Evolutionary conservation across 2,113 vertebrate species (phyloP), one percentile per base, ranked within the genome.

Genomic region (Oxyruncus cristatus): DNA sequence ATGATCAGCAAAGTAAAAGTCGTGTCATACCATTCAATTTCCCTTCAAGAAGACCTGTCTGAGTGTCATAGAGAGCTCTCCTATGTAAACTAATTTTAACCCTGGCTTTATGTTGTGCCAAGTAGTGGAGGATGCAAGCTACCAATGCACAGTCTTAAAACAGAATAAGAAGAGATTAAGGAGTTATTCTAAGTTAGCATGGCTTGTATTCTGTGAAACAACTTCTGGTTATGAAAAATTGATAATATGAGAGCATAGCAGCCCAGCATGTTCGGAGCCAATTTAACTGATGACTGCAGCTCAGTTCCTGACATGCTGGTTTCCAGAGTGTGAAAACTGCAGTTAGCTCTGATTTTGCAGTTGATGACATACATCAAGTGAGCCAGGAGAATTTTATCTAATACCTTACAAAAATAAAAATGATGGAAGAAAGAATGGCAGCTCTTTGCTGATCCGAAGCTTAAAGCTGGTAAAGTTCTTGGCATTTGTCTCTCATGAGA

Each of bases 171-270:
- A 76, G 49, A 58, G 16, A 85, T 58, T 37, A 90, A 65, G 20
- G 33, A 74, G 41, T 66, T 77, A 27, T 86, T 92, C 30, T 65
- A 32, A 80, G 35, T 85, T 89, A 88, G 12, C 58, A 75, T 66
- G 59, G 15, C 20, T 94, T 85, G 30, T 70, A 89, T 92, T 91
- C 80, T 92, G 74, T 92, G 55, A 83, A 89, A 91, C 56, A 92
- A 89, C 52, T 85, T 89, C 71, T 86, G 30, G 66, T 94, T 93
- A 94, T 96, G 68, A 96, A 97, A 96, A 96, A 93, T 91, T 95
- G 83, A 95, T 92, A 80, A 68, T 68, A n/a, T 49, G 68, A 85
- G 67, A 92, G 52, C 50, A 68, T 13, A 92, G 59, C 55, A 95
- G 55, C 86, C 39, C 93, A 97, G 86, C 24, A 2, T 93, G 90